These are phyloP conservation scores for Lithophane semibrunnea DNA, from an alignment of 2,888 invertebrate species.

Conservation along the genomic window DNA sequence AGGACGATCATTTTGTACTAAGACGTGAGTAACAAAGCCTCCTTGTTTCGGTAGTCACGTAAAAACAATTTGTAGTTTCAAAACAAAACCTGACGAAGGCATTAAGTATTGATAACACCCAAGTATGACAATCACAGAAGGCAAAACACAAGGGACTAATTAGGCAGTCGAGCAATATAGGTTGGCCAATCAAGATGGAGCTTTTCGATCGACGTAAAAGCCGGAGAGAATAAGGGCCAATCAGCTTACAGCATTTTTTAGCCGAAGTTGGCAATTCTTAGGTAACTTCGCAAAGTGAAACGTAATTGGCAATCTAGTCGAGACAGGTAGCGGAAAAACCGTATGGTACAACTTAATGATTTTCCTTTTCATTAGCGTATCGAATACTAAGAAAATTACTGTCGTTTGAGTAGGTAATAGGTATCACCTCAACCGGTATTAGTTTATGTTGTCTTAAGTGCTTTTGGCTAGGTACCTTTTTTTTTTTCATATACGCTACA, in stretches of 20 bases:
- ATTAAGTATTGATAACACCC: conserved; percentile 4
- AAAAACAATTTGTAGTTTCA: conserved; percentile 28
- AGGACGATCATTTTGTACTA: background rate
- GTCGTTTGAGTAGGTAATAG: background rate
- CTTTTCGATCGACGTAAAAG: conserved; percentile 23
- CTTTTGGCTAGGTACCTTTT: background rate
- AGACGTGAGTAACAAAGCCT: background rate
- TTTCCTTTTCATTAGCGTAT: conserved; percentile 35
- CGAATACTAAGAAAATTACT: conserved; percentile 14
- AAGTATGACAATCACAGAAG: background rate
- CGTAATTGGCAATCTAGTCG: conserved; percentile 30
- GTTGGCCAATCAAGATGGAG: conserved; percentile 13
- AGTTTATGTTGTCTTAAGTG: background rate
- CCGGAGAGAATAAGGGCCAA: conserved; percentile 8
- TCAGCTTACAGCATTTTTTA: conserved; percentile 13
- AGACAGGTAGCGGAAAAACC: conserved; percentile 25
- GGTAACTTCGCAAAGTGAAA: conserved; percentile 16
- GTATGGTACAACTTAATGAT: background rate
- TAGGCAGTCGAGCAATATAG: conserved; percentile 2
- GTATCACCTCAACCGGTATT: background rate
- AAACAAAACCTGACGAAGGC: conserved; percentile 20
- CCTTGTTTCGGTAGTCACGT: conserved; percentile 12
- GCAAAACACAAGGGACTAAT: conserved; percentile 9
- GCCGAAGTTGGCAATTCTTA: conserved; percentile 9
- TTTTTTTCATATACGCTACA: no score